These are phyloP conservation scores for Danaus chrysippus DNA, from an alignment of 2,888 invertebrate species.

Conservation along the genomic window DNA sequence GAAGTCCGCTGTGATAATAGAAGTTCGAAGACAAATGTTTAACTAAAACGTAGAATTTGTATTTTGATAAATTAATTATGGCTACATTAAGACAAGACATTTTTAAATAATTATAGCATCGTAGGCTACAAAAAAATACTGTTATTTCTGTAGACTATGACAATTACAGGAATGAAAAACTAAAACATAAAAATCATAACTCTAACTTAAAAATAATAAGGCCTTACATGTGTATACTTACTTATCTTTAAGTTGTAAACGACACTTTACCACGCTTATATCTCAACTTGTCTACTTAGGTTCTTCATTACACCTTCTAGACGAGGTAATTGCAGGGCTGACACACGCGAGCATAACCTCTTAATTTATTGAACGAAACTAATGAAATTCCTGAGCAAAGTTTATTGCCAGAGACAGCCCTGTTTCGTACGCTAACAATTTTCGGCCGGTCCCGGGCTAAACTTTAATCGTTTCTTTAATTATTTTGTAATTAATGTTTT, in stretches of 20 bases:
- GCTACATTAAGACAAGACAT: too few relatives aligned
- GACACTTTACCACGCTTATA: constrained; percentile 41
- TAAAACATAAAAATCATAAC: background rate
- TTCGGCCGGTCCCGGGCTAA: constrained; percentile 55
- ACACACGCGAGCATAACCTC: constrained; percentile 78
- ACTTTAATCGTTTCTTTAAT: constrained; percentile 75
- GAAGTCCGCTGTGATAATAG: too few relatives aligned
- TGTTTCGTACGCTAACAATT: constrained; percentile 68
- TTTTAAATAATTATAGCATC: too few relatives aligned
- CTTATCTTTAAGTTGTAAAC: background rate
- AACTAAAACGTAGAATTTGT: too few relatives aligned
- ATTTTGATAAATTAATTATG: too few relatives aligned
- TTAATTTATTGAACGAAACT: constrained; percentile 79
- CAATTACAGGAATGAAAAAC: too few relatives aligned
- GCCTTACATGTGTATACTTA: background rate
- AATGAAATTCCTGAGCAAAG: constrained; percentile 76
- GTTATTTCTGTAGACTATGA: too few relatives aligned
- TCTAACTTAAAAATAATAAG: background rate
- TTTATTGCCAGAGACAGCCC: constrained; percentile 76
- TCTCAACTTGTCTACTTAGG: constrained; percentile 40
- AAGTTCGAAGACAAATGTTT: too few relatives aligned
- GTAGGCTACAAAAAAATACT: too few relatives aligned
- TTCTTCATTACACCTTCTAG: constrained; percentile 70
- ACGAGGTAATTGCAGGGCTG: constrained; percentile 77
- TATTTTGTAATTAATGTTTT: constrained; percentile 67